phyloP scores from a whole-genome alignment of 1,140 invertebrate genomes.

The Drosophila nigromelanica region DNA sequence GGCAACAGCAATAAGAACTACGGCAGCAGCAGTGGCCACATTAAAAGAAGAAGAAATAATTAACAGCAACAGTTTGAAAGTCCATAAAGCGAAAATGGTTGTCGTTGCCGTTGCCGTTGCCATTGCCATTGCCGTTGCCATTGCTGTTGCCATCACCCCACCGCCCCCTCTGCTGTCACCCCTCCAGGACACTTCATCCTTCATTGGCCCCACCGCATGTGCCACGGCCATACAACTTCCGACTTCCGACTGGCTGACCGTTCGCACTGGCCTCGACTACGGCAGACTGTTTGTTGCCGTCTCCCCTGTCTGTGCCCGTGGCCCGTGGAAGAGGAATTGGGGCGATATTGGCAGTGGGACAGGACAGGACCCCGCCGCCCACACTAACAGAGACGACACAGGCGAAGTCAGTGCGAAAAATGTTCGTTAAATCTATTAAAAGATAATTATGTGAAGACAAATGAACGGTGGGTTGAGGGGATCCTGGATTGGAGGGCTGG shows the following conservation, averaged over 20 bases:
- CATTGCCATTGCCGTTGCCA: conserved; percentile 13
- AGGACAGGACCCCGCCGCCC: conserved; percentile 5
- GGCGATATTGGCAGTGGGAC: conserved; percentile 7
- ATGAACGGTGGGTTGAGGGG: conserved; percentile 48
- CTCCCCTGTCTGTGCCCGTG: conserved; percentile 5
- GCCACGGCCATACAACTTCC: conserved; percentile 78
- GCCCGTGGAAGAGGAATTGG: neutral
- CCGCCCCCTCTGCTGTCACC: neutral
- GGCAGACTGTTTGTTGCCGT: conserved; percentile 39
- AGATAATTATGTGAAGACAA: conserved; percentile 83
- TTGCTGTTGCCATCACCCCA: neutral
- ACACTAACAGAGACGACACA: conserved; percentile 41
- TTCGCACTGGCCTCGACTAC: conserved; percentile 17
- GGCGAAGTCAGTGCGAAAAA: conserved; percentile 75
- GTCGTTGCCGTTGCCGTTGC: conserved; percentile 19
- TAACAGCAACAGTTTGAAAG: conserved; percentile 82
- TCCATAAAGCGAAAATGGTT: conserved; percentile 80
- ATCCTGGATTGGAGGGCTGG: neutral
- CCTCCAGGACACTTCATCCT: conserved; percentile 29
- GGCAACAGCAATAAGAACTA: conserved; percentile 62
- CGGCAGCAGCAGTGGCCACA: conserved; percentile 69
- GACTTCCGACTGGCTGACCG: conserved; percentile 69
- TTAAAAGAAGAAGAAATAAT: conserved; percentile 82
- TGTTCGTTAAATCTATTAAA: conserved; percentile 83
- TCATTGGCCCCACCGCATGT: conserved; percentile 62